Conservation (phyloP, 2,797 vertebrate genomes). For the Xenops minutus region DNA sequence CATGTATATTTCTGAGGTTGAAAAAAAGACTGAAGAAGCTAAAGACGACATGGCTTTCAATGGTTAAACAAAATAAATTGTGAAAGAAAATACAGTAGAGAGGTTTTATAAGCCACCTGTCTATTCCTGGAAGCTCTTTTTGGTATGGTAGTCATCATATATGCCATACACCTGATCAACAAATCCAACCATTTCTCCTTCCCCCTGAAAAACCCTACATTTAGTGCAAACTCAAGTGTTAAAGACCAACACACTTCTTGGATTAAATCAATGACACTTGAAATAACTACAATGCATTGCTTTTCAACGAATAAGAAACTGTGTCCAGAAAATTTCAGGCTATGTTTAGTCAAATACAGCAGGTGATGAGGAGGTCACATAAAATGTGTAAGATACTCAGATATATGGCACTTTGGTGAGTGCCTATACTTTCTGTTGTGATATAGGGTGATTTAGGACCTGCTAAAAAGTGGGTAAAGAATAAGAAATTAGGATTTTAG, state of each 20-base stretch:
- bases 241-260: background rate
- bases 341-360: background rate
- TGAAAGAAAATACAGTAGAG: background rate
- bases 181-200: background rate
- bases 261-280: background rate
- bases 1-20: background rate
- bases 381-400: background rate
- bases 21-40: background rate
- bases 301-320: background rate
- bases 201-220: background rate
- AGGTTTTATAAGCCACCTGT: slow-evolving; percentile 11
- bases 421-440: background rate
- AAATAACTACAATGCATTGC: background rate
- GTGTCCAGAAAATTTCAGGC: background rate
- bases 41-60: background rate
- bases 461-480: background rate
- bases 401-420: background rate
- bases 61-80: background rate
- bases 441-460: background rate
- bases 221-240: background rate
- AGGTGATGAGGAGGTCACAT: background rate
- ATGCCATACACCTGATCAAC: background rate
- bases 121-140: slow-evolving; percentile 11
- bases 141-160: background rate
- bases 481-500: background rate